These are phyloP conservation scores for Tachypleus tridentatus DNA, from an alignment of 1,140 invertebrate genomes.

Conservation along the genomic window DNA sequence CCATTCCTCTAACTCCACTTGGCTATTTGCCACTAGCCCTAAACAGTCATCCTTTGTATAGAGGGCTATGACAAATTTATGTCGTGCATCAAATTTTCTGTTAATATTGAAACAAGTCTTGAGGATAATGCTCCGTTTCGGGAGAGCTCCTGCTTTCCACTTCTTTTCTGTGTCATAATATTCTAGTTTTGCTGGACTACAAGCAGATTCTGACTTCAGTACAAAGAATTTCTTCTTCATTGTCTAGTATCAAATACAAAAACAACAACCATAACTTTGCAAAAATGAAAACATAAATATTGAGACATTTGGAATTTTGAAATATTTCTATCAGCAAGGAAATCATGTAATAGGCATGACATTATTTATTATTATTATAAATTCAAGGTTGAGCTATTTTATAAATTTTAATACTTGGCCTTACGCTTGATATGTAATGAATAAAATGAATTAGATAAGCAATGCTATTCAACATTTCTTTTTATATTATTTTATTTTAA, in stretches of 20 bases:
- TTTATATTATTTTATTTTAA: too few species aligned
- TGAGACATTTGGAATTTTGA: too few species aligned
- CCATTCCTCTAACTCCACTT: conserved; percentile 70
- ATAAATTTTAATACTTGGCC: too few species aligned
- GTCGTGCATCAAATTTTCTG: conserved; percentile 58
- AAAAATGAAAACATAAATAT: too few species aligned
- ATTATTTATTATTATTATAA: too few species aligned
- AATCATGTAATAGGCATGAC: too few species aligned
- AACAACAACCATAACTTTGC: too few species aligned
- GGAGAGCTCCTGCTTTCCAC: conserved; percentile 51
- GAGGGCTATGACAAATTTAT: conserved; percentile 71
- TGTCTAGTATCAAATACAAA: conserved; percentile 38
- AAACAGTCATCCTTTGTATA: conserved; percentile 82
- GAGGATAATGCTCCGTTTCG: conserved; percentile 64
- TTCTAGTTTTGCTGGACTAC: conserved; percentile 61
- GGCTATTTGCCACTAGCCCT: conserved; percentile 62
- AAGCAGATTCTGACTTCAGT: conserved; percentile 49
- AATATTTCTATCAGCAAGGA: too few species aligned
- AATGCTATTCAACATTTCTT: too few species aligned
- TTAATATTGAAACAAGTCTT: conserved; percentile 82
- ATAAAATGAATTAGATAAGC: too few species aligned
- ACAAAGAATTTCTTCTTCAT: conserved; percentile 83
- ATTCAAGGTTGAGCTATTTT: too few species aligned
- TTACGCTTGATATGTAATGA: too few species aligned
- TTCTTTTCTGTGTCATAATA: conserved; percentile 91